Evolutionary conservation across 2,113 vertebrate species (phyloP), one percentile per base, ranked within the genome.

Genomic region (Lutjanus erythropterus): DNA sequence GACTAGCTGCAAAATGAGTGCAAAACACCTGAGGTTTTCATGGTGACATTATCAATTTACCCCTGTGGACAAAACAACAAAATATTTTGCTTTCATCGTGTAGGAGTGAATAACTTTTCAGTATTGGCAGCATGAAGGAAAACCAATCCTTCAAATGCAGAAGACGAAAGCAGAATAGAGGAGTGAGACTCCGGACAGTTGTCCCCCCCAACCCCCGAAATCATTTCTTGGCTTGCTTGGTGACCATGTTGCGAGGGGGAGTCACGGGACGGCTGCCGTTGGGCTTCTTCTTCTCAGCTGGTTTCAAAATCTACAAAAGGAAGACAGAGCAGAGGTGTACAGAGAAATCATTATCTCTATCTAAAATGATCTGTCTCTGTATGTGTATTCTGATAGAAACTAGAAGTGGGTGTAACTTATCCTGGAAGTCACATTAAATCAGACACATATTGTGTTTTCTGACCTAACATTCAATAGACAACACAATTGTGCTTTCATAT

Each of bases 211-310:
- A 92, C 85, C 56, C 21, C 33, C 3, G 3, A 1, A 9, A 92
- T 95, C 96, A 99, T 96, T 99, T 99, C 96, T 99, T 99, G 80
- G 97, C 96, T 93, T 98, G 97, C 93, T 99, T 99, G 94, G 97
- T 98, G 94, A 98, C 97, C 96, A 98, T 97, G 91, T 96, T 98
- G 90, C 98, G 95, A 80, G 98, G 98, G 65, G 98, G 98, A 12
- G 98, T 99, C 86, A 98, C 97, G 0, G 98, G 98, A 92, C 98
- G 96, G 83, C 97, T 99, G 84, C 97, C 96, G 62, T 98, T 99
- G 41, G 96, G 96, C 94, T 99, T 99, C 95, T 99, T 99, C 87
- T 99, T 99, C 94, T 99, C 98, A 47, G 98, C 98, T 84, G 97
- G 98, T 93, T 99, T 99, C 94, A 99, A 94, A 91, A 99, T 99